Base-by-base conservation (phyloP, 2,113 vertebrate species). In the Chaetorhynchus papuensis region DNA sequence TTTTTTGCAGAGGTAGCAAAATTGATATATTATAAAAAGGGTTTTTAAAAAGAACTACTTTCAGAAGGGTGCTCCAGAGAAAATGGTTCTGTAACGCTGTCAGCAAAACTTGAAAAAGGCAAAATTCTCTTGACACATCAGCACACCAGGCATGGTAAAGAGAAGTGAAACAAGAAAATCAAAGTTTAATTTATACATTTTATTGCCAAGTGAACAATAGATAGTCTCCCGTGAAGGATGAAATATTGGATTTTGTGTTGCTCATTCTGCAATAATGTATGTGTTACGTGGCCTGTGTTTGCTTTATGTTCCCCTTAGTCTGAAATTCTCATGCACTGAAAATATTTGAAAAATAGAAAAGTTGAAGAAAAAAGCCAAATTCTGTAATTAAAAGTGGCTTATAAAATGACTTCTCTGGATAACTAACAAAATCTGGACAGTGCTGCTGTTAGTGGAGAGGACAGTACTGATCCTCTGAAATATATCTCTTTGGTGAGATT, bases 161-260 rank as follows among this genome's bases (percentile, higher is more conserved):
- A 92, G 79, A 93, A 84, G 37, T 76, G 78, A 87, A 94, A 77
- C 54, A 86, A 79, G 82, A 93, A 94, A 97, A 95, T 95, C 90
- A 93, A 95, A 95, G 76, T 91, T 72, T 95, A 96, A 91, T 93
- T 96, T 96, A 83, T 90, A 83, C 23, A 39, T 53, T 92, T 93
- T 91, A 92, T 83, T 96, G 70, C 79, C 3, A 0, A 95, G 82
- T 72, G 94, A 96, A 87, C 89, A 88, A 94, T 60, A 63, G 39
- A 41, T 53, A 37, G 47, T 75, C 89, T 93, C 68, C 57, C 0
- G 0, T 72, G 92, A 93, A 90, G 74, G 47, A 68, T 87, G 74
- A 95, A 95, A 80, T 95, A 76, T 17, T 95, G 92, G 81, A 87
- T 95, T 96, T 91, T 76, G 22, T 77, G 45, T 77, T 93, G 57